Conservation (phyloP, 2,113 vertebrate species). For the Astur gentilis region DNA sequence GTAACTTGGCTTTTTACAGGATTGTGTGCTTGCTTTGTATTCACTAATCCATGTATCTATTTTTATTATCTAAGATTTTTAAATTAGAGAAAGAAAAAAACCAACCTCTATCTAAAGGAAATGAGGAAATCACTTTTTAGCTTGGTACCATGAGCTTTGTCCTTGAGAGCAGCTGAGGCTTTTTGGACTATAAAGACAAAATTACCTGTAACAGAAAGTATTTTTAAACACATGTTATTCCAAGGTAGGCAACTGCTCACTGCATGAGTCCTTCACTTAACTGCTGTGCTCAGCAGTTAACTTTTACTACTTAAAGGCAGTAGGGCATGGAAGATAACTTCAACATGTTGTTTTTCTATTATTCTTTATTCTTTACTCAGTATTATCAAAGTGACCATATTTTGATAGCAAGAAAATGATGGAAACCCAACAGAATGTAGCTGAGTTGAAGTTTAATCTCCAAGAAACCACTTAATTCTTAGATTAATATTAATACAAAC, state of each 20-base stretch:
- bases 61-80: not conserved
- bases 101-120: not conserved
- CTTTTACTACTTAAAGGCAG: slow-evolving; percentile 10
- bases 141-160: slow-evolving; percentile 29
- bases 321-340: not conserved
- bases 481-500: not conserved
- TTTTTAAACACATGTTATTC: slow-evolving; percentile 69
- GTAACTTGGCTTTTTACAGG: not conserved
- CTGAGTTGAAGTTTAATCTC: not conserved
- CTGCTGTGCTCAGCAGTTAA: slow-evolving; percentile 56
- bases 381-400: not conserved
- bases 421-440: not conserved
- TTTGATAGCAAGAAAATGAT: not conserved
- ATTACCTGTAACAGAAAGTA: slow-evolving; percentile 55
- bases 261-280: slow-evolving; percentile 24
- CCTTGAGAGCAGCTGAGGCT: slow-evolving; percentile 63
- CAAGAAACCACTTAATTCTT: not conserved
- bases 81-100: not conserved
- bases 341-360: not conserved
- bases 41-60: not conserved
- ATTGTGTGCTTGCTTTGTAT: not conserved
- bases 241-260: slow-evolving; percentile 66
- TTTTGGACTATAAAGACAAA: slow-evolving; percentile 47
- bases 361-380: not conserved
- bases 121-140: not conserved